Evolutionary conservation across 1,140 invertebrate genomes (phyloP), one percentile per base, ranked within the genome.

Genomic region (Armadillidium nasatum): DNA sequence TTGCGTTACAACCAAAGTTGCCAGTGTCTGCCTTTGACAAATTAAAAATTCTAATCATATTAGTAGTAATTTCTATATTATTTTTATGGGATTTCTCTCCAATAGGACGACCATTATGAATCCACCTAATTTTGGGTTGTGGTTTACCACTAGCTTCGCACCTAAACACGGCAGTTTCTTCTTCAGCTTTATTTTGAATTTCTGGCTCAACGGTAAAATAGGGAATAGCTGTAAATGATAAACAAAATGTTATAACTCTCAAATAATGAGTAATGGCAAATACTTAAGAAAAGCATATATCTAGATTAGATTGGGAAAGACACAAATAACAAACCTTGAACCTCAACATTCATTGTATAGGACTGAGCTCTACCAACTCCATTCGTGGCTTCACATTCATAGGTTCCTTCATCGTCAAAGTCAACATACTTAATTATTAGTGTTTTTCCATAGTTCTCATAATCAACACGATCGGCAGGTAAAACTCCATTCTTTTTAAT

Each of bases 1-100:
- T 97, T 0, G 96, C 97, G 87, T 99, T 99, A 85, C 97, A 99
- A 70, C 98, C 96, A 81, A 89, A 88, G 67, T 99, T 98, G 76
- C 95, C 96, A 7, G 96, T 97, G 85, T 99, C 98, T 60, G 88
- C 88, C 84, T 95, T 96, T 19, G 88, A 87, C 21, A 99, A 85
- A 81, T 92, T 91, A 13, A 90, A 88, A 78, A 99, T 94, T 2
- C 90, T 88, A 66, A 99, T 93, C 46, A 88, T 90, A 83, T 95
- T 92, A 19, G 11, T 60, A 15, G 50, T 60, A 15, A 60, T 60
- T 60, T 60, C 50, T 60, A 60, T 60, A 15, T 60, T 60, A 2
- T 19, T 60, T 19, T 19, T 15, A 15, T 15, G 1, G 1, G 50
- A 15, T 10, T 46, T 72, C 23, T 81, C 80, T 11, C 93, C 89